A percentile compares a stretch with the other conserved stretches of the same genome.
Evolutionary conservation across 2,797 vertebrate species (phyloP).

Genomic region (Falco concolor): DNA sequence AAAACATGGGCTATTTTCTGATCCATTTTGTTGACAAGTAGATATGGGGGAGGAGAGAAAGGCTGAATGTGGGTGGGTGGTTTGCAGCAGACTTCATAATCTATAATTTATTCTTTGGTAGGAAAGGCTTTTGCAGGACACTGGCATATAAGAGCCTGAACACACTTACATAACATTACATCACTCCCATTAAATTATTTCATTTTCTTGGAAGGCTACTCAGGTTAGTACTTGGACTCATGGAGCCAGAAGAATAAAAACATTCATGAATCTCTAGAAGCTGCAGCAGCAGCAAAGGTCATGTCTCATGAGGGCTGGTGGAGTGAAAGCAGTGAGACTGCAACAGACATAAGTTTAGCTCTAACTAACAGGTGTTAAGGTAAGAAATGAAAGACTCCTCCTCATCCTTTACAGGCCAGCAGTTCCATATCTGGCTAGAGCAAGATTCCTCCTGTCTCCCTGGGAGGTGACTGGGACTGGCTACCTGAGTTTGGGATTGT

Average conservation of each 20-base stretch:
- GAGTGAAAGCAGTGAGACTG: not conserved
- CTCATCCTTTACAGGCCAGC: not conserved
- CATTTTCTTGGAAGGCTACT: conserved; percentile 15
- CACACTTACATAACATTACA: conserved; percentile 34
- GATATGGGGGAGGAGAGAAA: not conserved
- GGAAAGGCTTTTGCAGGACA: conserved; percentile 37
- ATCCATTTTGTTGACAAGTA: conserved; percentile 32
- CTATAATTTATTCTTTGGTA: conserved; percentile 21
- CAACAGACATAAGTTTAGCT: not conserved
- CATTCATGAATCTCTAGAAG: conserved; percentile 2
- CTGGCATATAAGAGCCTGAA: conserved; percentile 17
- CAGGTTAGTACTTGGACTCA: not conserved
- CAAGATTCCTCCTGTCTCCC: not conserved
- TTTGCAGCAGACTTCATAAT: conserved; percentile 21
- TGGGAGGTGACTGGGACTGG: not conserved
- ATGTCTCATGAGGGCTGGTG: not conserved
- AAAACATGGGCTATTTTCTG: not conserved
- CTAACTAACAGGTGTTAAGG: not conserved
- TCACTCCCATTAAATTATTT: conserved; percentile 64
- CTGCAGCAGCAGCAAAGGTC: not conserved
- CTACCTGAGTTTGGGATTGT: not conserved
- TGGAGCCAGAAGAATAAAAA: conserved; percentile 31
- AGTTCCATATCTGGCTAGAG: not conserved
- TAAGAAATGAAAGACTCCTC: not conserved
- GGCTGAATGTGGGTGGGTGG: not conserved